Evolutionary conservation across 2,113 vertebrate species (phyloP), one percentile per base, ranked within the genome.

Genomic region (Maccullochella peelii): DNA sequence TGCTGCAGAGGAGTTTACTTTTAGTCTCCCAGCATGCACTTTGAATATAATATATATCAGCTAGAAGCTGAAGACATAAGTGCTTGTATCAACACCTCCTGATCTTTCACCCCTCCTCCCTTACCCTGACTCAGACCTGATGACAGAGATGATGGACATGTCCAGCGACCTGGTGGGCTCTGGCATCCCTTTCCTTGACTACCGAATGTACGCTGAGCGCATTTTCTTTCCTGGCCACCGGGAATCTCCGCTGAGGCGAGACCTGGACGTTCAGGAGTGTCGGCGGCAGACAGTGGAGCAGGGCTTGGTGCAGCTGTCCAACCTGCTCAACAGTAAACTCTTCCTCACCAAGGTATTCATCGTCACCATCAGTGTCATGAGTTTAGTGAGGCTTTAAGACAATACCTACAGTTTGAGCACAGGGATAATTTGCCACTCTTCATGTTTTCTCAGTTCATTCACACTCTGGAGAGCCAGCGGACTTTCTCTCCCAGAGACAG

Each of bases 91-190:
- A 11, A 20, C 62, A 73, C 9, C 23, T 14, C 30, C 47, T 79
- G 40, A 73, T 59, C 58, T 30, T 44, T 85, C 20, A 16, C 52
- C 21, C 18, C 2, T 59, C 33, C 52, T 5, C 23, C n/a, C 30
- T 76, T 82, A 23, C 62, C 63, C 42, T 71, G 1, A 10, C 8
- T 30, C 93, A 99, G 98, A 99, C 92, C 93, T 99, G 84, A 99
- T 99, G 98, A 99, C 98, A 0, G 98, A 99, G 92, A 99, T 99
- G 98, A 99, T 98, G 86, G 98, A 99, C 88, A 97, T 99, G 94
- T 98, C 98, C 78, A 99, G 97, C 58, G 98, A 99, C 92, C 95
- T 99, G 16, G 97, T 98, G 86, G 98, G 97, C 75, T 98, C 97
- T 0, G 98, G 98, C 49, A 99, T 99, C 61, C 98, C 98, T 5